These are phyloP conservation scores for Petaurus breviceps DNA, from an alignment of 2,113 vertebrate species.

Conservation along the genomic window DNA sequence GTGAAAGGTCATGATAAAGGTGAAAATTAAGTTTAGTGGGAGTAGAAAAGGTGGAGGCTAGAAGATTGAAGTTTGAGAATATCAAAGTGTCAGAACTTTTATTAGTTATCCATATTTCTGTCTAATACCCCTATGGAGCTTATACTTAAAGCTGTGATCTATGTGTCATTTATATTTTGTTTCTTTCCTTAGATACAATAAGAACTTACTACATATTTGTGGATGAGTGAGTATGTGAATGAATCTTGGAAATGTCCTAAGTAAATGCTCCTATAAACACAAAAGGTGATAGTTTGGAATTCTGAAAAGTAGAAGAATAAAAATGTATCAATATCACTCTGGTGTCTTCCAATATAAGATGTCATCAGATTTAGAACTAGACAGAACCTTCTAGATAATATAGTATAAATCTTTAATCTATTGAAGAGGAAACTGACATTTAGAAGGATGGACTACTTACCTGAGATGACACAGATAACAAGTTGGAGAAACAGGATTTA, in stretches of 20 bases:
- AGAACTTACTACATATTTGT: background rate
- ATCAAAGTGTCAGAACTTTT: background rate
- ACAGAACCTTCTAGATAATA: background rate
- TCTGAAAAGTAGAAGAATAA: background rate
- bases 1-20: no score
- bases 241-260: background rate
- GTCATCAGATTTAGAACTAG: background rate
- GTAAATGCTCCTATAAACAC: background rate
- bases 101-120: background rate
- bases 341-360: background rate
- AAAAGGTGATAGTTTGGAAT: background rate
- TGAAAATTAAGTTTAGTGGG: background rate
- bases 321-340: background rate
- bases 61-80: background rate
- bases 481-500: background rate
- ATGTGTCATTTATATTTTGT: background rate
- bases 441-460: background rate
- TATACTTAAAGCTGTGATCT: background rate
- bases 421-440: background rate
- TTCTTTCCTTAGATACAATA: background rate
- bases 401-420: background rate
- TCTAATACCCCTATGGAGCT: background rate
- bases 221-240: background rate
- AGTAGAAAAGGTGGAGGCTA: background rate
- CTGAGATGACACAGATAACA: background rate